phyloP scores from a whole-genome alignment of 2,113 vertebrate species.

The Oreochromis niloticus region DNA sequence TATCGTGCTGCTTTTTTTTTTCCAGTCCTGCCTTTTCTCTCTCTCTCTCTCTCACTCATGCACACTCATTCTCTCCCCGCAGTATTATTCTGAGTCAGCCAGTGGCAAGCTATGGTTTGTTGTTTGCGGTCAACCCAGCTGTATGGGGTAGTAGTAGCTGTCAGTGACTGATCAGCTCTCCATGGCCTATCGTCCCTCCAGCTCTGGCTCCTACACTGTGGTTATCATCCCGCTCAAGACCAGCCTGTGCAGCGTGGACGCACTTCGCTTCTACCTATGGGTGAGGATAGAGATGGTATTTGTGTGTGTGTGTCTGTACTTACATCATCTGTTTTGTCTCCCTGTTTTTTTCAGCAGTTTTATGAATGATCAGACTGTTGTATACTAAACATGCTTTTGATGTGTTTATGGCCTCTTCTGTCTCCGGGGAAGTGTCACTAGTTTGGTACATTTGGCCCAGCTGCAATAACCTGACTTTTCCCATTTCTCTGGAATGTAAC shows the following conservation, averaged over 20 bases:
- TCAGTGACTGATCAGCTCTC: slow-evolving; percentile 25
- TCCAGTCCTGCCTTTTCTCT: slow-evolving; percentile 2
- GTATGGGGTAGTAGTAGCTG: slow-evolving; percentile 12
- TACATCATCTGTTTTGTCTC: neutral
- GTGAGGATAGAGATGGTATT: slow-evolving; percentile 40
- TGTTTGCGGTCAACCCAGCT: slow-evolving; percentile 21
- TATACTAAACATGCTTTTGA: neutral
- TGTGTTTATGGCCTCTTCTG: neutral
- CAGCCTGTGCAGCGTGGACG: slow-evolving; percentile 65
- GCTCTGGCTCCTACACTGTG: slow-evolving; percentile 64
- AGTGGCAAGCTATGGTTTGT: slow-evolving; percentile 6
- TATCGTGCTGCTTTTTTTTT: slow-evolving; percentile 1
- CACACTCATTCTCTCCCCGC: neutral
- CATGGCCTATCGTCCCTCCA: slow-evolving; percentile 48
- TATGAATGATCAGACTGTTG: neutral
- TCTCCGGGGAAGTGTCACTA: neutral
- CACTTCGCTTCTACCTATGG: slow-evolving; percentile 72
- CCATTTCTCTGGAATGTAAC: neutral
- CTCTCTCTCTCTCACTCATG: neutral
- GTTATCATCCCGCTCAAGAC: slow-evolving; percentile 70
- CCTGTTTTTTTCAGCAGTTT: neutral
- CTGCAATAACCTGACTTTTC: neutral
- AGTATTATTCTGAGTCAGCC: slow-evolving; percentile 25
- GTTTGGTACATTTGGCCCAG: neutral
- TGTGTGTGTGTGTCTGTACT: neutral